Percentiles rank a stretch among this genome's conserved stretches.
Conservation (phyloP, 2,888 invertebrate species). For the Calameuta pallipes region DNA sequence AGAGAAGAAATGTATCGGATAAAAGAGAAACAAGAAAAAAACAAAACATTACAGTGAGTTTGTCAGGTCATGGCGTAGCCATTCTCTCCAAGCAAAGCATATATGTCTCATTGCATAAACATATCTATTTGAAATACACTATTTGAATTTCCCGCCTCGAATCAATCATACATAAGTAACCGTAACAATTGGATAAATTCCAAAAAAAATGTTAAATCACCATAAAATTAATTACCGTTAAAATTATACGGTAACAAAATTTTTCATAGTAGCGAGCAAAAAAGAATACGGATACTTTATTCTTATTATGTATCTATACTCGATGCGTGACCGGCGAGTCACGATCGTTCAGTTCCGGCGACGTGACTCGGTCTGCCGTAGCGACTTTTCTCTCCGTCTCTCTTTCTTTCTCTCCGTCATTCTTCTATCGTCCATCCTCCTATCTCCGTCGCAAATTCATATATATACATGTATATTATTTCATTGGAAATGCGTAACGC, state of each 20-base stretch:
- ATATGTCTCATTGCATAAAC: not conserved
- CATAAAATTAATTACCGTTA: not conserved
- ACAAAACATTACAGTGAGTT: not conserved
- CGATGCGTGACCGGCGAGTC: conserved; percentile 37
- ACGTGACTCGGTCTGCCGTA: conserved; percentile 48
- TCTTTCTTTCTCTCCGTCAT: not conserved
- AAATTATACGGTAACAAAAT: not conserved
- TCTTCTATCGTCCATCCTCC: no score
- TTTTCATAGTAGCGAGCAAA: not conserved
- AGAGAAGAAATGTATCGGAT: not conserved
- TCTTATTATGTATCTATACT: not conserved
- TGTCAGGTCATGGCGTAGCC: not conserved
- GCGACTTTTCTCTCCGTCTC: conserved; percentile 27
- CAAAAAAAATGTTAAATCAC: not conserved
- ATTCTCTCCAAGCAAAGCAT: not conserved
- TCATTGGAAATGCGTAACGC: conserved; percentile 42
- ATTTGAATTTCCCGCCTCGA: not conserved
- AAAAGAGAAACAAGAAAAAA: not conserved
- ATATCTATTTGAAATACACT: not conserved
- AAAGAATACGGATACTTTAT: not conserved
- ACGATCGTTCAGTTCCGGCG: conserved; percentile 55
- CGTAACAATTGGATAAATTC: not conserved
- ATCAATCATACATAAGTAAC: not conserved
- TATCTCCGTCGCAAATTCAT: no score
- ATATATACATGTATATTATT: conserved; percentile 1